phyloP scores from a whole-genome alignment of 2,888 invertebrate species.

The Hedya salicella region DNA sequence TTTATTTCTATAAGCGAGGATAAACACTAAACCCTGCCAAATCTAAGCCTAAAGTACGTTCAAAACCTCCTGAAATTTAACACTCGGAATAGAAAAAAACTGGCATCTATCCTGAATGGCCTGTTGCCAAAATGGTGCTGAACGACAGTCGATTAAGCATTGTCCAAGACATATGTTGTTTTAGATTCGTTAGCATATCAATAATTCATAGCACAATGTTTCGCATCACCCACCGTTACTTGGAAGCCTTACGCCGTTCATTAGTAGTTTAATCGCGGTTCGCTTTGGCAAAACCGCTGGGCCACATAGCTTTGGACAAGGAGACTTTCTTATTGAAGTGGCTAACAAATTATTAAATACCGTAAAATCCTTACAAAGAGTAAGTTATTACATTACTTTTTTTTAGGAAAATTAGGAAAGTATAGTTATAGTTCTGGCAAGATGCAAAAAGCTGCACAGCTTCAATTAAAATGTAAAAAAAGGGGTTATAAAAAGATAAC shows the following conservation, averaged over 20 bases:
- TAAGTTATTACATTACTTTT: too few relatives aligned
- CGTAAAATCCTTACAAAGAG: not conserved
- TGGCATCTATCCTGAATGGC: slow-evolving; percentile 38
- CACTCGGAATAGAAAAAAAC: slow-evolving; percentile 37
- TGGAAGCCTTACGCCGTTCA: slow-evolving; percentile 81
- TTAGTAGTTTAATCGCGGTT: slow-evolving; percentile 80
- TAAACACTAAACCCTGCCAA: slow-evolving; percentile 57
- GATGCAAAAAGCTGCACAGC: too few relatives aligned
- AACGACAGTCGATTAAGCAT: slow-evolving; percentile 65
- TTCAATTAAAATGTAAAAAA: too few relatives aligned
- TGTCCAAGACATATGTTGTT: slow-evolving; percentile 79
- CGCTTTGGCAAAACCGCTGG: slow-evolving; percentile 84
- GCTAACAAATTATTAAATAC: not conserved
- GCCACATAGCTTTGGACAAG: slow-evolving; percentile 68
- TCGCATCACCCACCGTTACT: slow-evolving; percentile 80
- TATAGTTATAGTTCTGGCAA: too few relatives aligned
- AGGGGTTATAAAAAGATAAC: too few relatives aligned
- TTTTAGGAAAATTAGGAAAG: too few relatives aligned
- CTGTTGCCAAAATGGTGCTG: slow-evolving; percentile 42
- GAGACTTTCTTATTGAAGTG: slow-evolving; percentile 55
- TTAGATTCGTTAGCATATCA: slow-evolving; percentile 78
- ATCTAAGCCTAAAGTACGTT: slow-evolving; percentile 48
- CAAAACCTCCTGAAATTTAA: slow-evolving; percentile 52
- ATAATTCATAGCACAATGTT: slow-evolving; percentile 80
- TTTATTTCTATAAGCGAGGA: slow-evolving; percentile 38